Base-by-base conservation (phyloP, 2,888 invertebrate genomes). In the Zhengitettix transpicula region DNA sequence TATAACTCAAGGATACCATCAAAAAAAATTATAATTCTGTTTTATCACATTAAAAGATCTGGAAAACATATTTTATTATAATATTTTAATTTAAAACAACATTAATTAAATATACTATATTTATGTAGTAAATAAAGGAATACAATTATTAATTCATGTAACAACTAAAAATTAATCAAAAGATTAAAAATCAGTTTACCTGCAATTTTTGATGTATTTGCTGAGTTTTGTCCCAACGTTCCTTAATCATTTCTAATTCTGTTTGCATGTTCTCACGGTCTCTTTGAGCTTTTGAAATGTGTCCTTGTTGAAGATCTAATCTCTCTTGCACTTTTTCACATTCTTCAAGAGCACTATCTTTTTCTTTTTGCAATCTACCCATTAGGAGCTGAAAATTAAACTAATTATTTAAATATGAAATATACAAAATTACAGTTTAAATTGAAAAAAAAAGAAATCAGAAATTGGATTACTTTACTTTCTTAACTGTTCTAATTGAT, bases 181-280 rank as follows among this genome's bases (percentile, higher is more conserved):
- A 47, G 12, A 5, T 47, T 47, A 15, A 12, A 47, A 47, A 47
- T n/a, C 8, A 47, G 12, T 69, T 72, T 71, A 87, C 87, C 75
- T 89, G 87, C 55, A 89, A 74, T 73, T 91, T 91, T 73, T 90
- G 89, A 67, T 90, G 88, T 67, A 85, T 81, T 67, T 82, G 80
- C 71, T 90, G 89, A 14, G 87, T 82, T 71, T 93, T 93, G 71
- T 93, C 93, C 82, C 90, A 87, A 70, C 91, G 76, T 67, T 94
- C 93, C 70, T 92, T 84, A 11, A 91, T 78, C 55, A 93, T 83
- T 60, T 93, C 92, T 65, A 90, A 76, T 74, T 94, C 94, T 0
- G 89, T 87, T 66, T 87, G 83, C 62, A 88, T 81, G 64, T 86
- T 88, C 69, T 94, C 91, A 65, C 87, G 80, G 67, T 94, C 94